A percentile compares a stretch with the other conserved stretches of the same genome.
Evolutionary conservation across 2,888 invertebrate species (phyloP).

Genomic region (Xestia sexstrigata): DNA sequence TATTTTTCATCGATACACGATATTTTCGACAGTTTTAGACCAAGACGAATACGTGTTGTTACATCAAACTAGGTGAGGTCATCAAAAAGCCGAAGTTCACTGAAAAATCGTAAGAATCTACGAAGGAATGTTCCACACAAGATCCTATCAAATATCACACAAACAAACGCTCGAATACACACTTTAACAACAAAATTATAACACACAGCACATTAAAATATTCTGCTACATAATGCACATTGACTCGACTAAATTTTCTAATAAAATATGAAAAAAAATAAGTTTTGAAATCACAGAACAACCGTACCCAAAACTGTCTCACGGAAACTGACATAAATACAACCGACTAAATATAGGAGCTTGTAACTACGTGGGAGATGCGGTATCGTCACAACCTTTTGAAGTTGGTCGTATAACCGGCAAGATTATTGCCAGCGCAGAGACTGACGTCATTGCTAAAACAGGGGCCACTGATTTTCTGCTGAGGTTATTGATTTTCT

Average conservation of each 20-base stretch:
- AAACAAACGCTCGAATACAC: constrained; percentile 17
- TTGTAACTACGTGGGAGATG: constrained; percentile 24
- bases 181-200: constrained; percentile 31
- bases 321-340: constrained; percentile 75
- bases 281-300: constrained; percentile 63
- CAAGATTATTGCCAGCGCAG: constrained; percentile 81
- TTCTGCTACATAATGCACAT: constrained; percentile 37
- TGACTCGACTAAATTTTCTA: constrained; percentile 7
- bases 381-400: constrained; percentile 58
- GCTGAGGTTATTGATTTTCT: background rate
- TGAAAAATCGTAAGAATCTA: constrained; percentile 56
- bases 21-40: background rate
- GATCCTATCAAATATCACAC: constrained; percentile 41
- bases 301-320: constrained; percentile 77
- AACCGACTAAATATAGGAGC: constrained; percentile 68
- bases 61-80: constrained; percentile 77
- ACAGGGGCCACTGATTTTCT: constrained; percentile 54
- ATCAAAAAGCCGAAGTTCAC: constrained; percentile 68
- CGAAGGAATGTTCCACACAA: constrained; percentile 55
- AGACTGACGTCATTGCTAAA: constrained; percentile 81
- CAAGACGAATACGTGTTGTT: constrained; percentile 18
- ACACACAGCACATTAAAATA: constrained; percentile 74
- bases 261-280: constrained; percentile 52
- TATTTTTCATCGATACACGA: background rate
- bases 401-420: constrained; percentile 71